Evolutionary conservation across 2,888 invertebrate genomes (phyloP).

Genomic region (Aproaerema taeniolella): DNA sequence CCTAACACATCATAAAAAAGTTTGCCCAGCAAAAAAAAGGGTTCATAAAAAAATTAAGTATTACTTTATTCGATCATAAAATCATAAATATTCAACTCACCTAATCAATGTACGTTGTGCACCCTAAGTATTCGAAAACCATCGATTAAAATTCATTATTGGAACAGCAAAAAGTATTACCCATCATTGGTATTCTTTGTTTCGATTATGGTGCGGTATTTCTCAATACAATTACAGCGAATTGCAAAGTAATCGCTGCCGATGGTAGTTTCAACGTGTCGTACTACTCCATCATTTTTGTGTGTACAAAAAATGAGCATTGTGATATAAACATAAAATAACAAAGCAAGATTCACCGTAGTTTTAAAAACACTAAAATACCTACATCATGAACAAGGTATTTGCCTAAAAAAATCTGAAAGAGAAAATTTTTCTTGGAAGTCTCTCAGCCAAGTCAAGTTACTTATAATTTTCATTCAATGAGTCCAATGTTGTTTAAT

Average conservation of each 20-base stretch:
- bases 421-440: no score
- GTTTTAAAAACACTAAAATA: no score
- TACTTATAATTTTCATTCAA: constrained; percentile 21
- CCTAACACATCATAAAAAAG: no score
- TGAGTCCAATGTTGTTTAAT: constrained; percentile 28
- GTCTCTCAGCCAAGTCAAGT: no score
- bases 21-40: no score
- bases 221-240: neutral
- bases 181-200: neutral
- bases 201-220: neutral
- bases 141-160: constrained; percentile 20
- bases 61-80: neutral
- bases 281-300: neutral
- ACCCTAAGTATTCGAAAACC: constrained; percentile 14
- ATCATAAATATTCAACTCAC: no score
- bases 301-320: neutral
- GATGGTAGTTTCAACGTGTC: neutral
- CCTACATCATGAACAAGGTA: no score
- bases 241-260: neutral
- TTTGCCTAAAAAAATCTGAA: no score
- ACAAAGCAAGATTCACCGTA: no score
- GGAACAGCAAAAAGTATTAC: neutral
- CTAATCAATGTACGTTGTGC: no score
- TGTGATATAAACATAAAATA: no score
- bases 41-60: no score